phyloP scores from a whole-genome alignment of 2,113 vertebrate genomes.

The Gavialis gangeticus region DNA sequence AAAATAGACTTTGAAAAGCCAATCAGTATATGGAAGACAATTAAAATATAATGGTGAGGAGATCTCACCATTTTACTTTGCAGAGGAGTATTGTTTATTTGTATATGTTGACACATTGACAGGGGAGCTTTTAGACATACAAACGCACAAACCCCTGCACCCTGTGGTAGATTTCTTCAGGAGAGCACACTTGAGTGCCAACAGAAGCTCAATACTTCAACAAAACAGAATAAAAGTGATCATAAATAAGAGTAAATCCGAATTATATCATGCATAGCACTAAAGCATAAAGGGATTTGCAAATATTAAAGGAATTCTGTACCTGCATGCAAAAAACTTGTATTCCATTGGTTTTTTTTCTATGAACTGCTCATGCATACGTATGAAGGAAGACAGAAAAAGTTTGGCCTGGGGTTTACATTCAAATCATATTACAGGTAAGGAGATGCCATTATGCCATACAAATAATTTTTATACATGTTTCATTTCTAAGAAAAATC shows the following conservation, averaged over 20 bases:
- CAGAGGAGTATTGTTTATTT: neutral
- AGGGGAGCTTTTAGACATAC: neutral
- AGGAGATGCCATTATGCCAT: neutral
- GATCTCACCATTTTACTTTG: neutral
- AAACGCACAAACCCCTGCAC: neutral
- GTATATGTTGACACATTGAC: neutral
- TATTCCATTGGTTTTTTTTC: neutral
- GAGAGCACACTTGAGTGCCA: fast-evolving
- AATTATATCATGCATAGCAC: neutral
- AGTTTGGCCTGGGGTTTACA: neutral
- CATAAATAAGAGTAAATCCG: neutral
- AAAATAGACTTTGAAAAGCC: too few species aligned
- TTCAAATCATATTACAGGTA: neutral
- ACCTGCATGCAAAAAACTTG: neutral
- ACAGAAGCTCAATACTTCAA: neutral
- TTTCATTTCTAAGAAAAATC: neutral
- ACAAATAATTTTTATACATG: neutral
- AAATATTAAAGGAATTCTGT: neutral
- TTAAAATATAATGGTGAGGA: too few species aligned
- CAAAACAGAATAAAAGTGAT: neutral
- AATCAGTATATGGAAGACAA: too few species aligned
- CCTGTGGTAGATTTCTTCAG: fast-evolving
- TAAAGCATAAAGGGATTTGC: neutral
- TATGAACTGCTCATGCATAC: neutral
- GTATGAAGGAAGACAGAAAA: neutral